Conservation (phyloP, 2,888 invertebrate species). For the Ennomos quercinarius region DNA sequence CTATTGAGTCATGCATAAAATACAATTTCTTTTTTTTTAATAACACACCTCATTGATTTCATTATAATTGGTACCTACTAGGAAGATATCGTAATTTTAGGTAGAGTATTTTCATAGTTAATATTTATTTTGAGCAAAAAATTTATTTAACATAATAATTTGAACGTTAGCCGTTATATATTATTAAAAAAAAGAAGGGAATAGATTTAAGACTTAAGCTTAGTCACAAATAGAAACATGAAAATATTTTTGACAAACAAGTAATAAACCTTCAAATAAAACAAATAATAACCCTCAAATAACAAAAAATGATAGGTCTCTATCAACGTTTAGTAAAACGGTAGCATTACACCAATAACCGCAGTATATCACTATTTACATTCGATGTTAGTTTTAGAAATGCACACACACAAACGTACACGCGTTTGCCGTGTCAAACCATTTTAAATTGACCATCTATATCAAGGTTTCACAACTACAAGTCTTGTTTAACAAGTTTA, state of each 20-base stretch:
- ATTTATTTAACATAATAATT: no score
- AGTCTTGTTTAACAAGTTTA: background rate
- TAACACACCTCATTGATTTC: no score
- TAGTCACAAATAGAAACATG: no score
- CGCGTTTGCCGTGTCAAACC: slow-evolving; percentile 11
- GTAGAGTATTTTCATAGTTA: no score
- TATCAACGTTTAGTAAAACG: slow-evolving; percentile 13
- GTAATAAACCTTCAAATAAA: slow-evolving; percentile 7
- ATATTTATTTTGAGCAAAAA: no score
- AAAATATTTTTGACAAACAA: background rate
- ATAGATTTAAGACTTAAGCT: no score
- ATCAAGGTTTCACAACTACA: background rate
- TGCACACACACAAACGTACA: slow-evolving; percentile 29
- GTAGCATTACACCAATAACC: slow-evolving; percentile 18
- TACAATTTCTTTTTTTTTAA: no score
- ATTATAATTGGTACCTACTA: no score
- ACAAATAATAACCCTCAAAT: slow-evolving; percentile 3
- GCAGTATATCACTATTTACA: slow-evolving; percentile 25
- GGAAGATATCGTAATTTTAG: no score
- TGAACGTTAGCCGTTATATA: no score
- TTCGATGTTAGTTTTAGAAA: slow-evolving; percentile 23
- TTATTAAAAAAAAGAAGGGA: no score
- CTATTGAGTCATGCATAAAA: no score
- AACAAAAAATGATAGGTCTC: slow-evolving; percentile 1
- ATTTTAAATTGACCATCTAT: background rate